Evolutionary conservation across 2,797 vertebrate genomes (phyloP).

Genomic region (Adrianichthys oophorus): DNA sequence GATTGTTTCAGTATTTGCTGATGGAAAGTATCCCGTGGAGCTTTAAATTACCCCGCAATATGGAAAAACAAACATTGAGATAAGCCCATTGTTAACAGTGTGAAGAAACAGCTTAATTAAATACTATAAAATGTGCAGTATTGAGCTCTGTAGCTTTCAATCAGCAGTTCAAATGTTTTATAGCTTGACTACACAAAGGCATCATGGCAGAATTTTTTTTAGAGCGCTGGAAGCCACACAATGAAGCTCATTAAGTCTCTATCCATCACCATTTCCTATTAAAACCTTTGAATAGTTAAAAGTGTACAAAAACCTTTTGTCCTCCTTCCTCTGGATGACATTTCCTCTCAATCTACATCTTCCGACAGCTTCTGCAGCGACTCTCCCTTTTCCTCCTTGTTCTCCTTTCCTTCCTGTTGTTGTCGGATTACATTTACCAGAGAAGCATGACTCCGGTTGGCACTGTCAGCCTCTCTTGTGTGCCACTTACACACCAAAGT

Average conservation of each 20-base stretch:
- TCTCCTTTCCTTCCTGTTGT: constrained; percentile 29
- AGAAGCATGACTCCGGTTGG: constrained; percentile 48
- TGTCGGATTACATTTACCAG: constrained; percentile 32
- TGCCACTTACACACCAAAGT: constrained; percentile 35
- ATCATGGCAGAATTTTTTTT: no score
- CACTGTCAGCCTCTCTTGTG: constrained; percentile 20
- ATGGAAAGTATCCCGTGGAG: no score
- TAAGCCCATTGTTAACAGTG: neutral
- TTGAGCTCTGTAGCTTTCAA: constrained; percentile 15
- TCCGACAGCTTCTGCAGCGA: constrained; percentile 4
- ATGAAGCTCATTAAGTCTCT: constrained; percentile 40
- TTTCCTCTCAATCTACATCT: constrained; percentile 44
- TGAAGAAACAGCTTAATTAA: neutral
- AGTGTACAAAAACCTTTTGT: constrained; percentile 6
- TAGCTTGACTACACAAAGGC: constrained; percentile 27
- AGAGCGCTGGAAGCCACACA: constrained; percentile 41
- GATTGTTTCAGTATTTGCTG: no score
- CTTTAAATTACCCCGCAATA: no score
- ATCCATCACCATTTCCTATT: constrained; percentile 33
- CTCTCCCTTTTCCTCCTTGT: constrained; percentile 12
- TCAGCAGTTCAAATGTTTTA: constrained; percentile 3
- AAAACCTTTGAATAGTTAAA: constrained; percentile 21
- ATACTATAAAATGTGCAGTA: constrained; percentile 6
- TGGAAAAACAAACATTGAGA: no score
- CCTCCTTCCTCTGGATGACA: constrained; percentile 46